A percentile compares a stretch with the other conserved stretches of the same genome.
Evolutionary conservation across 2,797 vertebrate genomes (phyloP).

Genomic region (Brachyrhaphis roseni): DNA sequence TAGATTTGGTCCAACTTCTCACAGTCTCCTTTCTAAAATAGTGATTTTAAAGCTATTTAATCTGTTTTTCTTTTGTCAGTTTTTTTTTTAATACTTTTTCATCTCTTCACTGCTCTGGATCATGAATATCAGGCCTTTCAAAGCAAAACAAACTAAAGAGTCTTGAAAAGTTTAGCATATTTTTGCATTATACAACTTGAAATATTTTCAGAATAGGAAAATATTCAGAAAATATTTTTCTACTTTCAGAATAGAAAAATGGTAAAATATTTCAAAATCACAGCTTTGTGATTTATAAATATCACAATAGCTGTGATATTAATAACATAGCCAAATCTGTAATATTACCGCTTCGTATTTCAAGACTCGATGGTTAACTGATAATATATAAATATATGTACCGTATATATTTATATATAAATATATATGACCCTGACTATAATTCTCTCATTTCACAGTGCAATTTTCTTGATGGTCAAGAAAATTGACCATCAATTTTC

Average conservation of each 20-base stretch:
- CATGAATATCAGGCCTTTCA: constrained; percentile 1
- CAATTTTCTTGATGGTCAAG: too few species aligned
- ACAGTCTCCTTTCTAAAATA: not conserved
- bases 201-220: not conserved
- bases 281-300: too few species aligned
- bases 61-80: not conserved
- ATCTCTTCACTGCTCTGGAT: not conserved
- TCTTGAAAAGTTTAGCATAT: not conserved
- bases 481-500: too few species aligned
- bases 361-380: not conserved
- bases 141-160: not conserved
- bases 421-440: not conserved
- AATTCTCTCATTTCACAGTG: too few species aligned
- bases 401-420: too few species aligned
- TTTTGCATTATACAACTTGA: not conserved
- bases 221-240: not conserved
- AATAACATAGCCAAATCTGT: not conserved
- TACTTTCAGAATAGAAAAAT: not conserved
- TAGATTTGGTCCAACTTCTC: not conserved
- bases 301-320: not conserved
- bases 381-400: too few species aligned
- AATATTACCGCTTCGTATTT: not conserved
- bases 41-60: not conserved
- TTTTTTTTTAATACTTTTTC: not conserved
- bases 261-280: too few species aligned